These are phyloP conservation scores for Manduca sexta DNA, from an alignment of 1,140 invertebrate genomes.

Conservation along the genomic window DNA sequence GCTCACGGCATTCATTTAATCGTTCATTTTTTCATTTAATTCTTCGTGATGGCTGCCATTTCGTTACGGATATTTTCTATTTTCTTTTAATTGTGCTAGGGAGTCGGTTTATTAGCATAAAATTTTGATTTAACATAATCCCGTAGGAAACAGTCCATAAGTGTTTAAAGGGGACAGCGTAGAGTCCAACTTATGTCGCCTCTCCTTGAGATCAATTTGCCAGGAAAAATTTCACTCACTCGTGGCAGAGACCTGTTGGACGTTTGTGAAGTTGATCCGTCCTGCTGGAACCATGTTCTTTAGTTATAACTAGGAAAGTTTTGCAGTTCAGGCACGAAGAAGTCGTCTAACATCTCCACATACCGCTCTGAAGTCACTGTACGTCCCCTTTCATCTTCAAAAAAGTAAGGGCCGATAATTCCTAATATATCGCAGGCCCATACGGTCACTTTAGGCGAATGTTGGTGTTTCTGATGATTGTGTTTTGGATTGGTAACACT, in stretches of 20 bases:
- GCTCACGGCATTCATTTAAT: conserved; percentile 21
- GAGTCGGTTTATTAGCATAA: conserved; percentile 20
- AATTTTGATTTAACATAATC: conserved; percentile 52
- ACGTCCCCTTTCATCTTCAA: too few species aligned
- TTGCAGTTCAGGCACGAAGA: conserved; percentile 15
- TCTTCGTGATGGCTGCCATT: conserved; percentile 17
- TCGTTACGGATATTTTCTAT: conserved; percentile 11
- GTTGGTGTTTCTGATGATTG: too few species aligned
- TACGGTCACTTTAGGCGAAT: too few species aligned
- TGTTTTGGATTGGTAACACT: too few species aligned
- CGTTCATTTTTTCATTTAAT: conserved; percentile 6
- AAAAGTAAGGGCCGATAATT: too few species aligned
- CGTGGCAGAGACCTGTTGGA: conserved; percentile 5
- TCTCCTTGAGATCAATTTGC: conserved; percentile 7
- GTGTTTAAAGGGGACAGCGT: conserved; percentile 53
- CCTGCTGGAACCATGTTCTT: conserved; percentile 9
- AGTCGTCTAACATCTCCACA: conserved; percentile 17
- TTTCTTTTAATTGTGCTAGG: conserved; percentile 16
- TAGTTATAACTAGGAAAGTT: conserved; percentile 14
- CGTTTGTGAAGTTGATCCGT: conserved; percentile 10
- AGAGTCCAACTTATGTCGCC: conserved; percentile 43
- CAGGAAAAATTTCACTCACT: conserved; percentile 5
- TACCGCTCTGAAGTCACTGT: conserved; percentile 7
- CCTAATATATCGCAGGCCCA: too few species aligned
- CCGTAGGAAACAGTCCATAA: conserved; percentile 57